Evolutionary conservation across 2,888 invertebrate genomes (phyloP).

Genomic region (Herminia tarsipennalis): DNA sequence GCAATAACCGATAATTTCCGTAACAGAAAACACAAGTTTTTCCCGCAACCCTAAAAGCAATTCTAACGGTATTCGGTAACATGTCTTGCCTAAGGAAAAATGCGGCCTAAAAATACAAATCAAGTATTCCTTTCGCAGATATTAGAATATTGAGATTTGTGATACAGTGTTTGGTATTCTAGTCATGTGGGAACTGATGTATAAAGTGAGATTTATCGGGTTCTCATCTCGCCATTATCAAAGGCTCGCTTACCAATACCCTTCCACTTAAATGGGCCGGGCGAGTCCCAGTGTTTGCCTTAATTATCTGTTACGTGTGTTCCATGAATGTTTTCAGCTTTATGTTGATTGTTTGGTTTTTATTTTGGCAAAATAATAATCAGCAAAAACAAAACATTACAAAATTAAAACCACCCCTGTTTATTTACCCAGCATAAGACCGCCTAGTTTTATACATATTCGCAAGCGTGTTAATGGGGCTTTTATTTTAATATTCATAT

Average conservation of each 20-base stretch:
- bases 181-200: slow-evolving; percentile 19
- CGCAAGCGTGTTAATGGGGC: no score
- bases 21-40: slow-evolving; percentile 3
- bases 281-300: slow-evolving; percentile 12
- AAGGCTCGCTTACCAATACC: slow-evolving; percentile 22
- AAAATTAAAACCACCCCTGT: no score
- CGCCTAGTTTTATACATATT: no score
- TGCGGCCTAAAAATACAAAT: slow-evolving; percentile 12
- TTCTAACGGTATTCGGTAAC: slow-evolving; percentile 1
- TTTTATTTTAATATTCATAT: no score
- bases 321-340: no score
- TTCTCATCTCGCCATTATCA: slow-evolving; percentile 37
- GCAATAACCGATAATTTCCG: no score
- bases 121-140: slow-evolving; percentile 15
- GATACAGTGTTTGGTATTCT: slow-evolving; percentile 31
- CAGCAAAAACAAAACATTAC: not conserved
- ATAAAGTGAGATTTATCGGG: slow-evolving; percentile 36
- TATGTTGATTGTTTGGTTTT: not conserved
- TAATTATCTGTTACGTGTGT: slow-evolving; percentile 16
- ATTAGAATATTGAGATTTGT: slow-evolving; percentile 16
- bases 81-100: slow-evolving; percentile 3
- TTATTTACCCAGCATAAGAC: no score
- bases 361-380: not conserved
- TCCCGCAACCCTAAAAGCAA: not conserved
- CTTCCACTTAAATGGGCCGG: slow-evolving; percentile 21